Evolutionary conservation across 2,113 vertebrate genomes (phyloP), one percentile per base, ranked within the genome.

Genomic region (Uropsilus gracilis): DNA sequence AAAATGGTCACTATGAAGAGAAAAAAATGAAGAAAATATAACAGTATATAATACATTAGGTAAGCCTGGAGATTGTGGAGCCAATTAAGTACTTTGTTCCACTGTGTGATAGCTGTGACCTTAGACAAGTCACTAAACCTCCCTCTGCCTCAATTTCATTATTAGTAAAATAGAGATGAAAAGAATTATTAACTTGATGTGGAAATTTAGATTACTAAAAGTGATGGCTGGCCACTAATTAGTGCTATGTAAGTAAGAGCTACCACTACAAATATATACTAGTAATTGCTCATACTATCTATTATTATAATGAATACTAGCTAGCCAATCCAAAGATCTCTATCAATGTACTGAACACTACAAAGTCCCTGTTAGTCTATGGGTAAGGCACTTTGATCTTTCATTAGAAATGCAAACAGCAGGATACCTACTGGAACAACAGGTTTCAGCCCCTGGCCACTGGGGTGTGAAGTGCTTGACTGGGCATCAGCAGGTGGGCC

Each of bases 401-500:
- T 94, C 37, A 86, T 90, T 82, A 86, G 90, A 93, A 96, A 92
- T 3, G 8, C 28, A n/a, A 97, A 30, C 20, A 37, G 81, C 12
- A 57, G 46, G 86, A 96, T 81, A 98, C 99, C 85, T 98, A 99
- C 99, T 90, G 88, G 84, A 94, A 95, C 84, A 48, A 96, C 91
- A 86, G 97, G 97, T 92, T 98, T 98, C 96, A 98, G 94, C 91
- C 77, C 95, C 44, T 96, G 95, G 94, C 99, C 98, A 83, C 97
- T 96, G 11, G 86, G 95, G 86, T 98, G 98, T 77, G 98, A 95
- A 88, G 98, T 30, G 50, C 98, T 98, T 8, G 97, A 95, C n/a
- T 97, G 98, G 78, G 98, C 96, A 73, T 99, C 99, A 84, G 97
- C 83, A 28, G 98, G 97, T 20, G 98, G 98, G 9, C 98, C 97